These are phyloP conservation scores for Pagrus major DNA, from an alignment of 2,113 vertebrate species.

Conservation along the genomic window DNA sequence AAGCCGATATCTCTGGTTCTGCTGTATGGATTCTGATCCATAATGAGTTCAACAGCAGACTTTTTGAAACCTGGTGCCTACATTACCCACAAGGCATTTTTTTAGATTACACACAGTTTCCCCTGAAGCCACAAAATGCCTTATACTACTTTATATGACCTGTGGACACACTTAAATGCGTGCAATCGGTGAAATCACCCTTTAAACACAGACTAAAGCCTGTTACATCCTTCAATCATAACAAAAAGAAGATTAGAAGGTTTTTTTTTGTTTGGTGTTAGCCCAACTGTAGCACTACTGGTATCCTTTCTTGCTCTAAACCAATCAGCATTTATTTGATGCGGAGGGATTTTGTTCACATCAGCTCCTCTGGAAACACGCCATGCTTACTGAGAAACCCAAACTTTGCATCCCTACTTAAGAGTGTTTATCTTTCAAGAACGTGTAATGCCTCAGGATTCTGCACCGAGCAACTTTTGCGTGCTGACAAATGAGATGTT, in stretches of 20 bases:
- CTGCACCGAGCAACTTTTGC: background rate
- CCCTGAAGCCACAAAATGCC: too few species aligned
- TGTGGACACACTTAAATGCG: too few species aligned
- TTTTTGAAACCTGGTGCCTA: too few species aligned
- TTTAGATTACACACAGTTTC: too few species aligned
- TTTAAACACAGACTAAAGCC: background rate
- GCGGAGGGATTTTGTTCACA: background rate
- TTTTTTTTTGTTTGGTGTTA: background rate
- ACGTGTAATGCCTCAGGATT: too few species aligned
- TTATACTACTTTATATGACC: too few species aligned
- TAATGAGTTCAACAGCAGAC: too few species aligned
- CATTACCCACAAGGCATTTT: too few species aligned
- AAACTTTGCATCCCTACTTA: background rate
- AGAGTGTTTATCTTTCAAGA: background rate
- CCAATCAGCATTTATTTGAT: slow-evolving; percentile 15
- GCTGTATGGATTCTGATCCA: too few species aligned
- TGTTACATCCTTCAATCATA: background rate
- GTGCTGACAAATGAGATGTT: background rate
- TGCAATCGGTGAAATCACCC: too few species aligned
- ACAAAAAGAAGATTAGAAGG: too few species aligned
- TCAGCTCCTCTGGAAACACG: slow-evolving; percentile 1
- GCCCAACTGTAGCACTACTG: background rate
- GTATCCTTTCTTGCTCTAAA: background rate
- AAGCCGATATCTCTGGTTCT: too few species aligned
- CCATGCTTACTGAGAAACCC: background rate